Conservation (phyloP, 35 echinoderm and acorn worm species). For the Anneissia japonica region DNA sequence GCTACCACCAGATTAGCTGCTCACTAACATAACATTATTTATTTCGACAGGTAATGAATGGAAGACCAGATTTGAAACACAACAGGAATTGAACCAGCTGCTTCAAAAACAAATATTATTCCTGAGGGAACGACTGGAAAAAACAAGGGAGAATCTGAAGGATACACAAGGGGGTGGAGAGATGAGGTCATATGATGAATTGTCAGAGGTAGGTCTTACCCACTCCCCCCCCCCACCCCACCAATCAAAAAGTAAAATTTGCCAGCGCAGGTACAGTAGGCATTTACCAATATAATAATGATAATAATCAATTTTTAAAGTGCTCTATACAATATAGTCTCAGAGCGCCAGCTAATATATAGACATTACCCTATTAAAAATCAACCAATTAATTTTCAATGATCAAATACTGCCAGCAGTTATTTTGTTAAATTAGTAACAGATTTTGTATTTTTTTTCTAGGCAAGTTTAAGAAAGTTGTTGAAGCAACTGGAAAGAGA, state of each 20-base stretch:
- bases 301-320: too few relatives aligned
- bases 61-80: conserved; percentile 90
- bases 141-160: conserved; percentile 64
- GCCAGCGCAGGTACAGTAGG: not conserved
- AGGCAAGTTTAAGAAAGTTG: conserved; percentile 79
- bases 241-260: too few relatives aligned
- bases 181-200: conserved; percentile 82
- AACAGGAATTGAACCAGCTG: conserved; percentile 82
- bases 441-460: not conserved
- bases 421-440: not conserved
- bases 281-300: not conserved
- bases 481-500: conserved; percentile 78
- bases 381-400: not conserved
- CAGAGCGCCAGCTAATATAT: not conserved
- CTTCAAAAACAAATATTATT: conserved; percentile 72
- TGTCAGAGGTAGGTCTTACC: conserved; percentile 78
- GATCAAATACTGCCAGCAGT: not conserved
- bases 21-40: not conserved
- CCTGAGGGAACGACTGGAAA: conserved; percentile 65
- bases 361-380: not conserved
- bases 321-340: not conserved
- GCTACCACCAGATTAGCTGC: too few relatives aligned
- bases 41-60: conserved; percentile 81
- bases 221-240: too few relatives aligned
- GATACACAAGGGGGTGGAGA: conserved; percentile 49